Evolutionary conservation across 2,888 invertebrate species (phyloP).

Genomic region (Scaptomyza flava): DNA sequence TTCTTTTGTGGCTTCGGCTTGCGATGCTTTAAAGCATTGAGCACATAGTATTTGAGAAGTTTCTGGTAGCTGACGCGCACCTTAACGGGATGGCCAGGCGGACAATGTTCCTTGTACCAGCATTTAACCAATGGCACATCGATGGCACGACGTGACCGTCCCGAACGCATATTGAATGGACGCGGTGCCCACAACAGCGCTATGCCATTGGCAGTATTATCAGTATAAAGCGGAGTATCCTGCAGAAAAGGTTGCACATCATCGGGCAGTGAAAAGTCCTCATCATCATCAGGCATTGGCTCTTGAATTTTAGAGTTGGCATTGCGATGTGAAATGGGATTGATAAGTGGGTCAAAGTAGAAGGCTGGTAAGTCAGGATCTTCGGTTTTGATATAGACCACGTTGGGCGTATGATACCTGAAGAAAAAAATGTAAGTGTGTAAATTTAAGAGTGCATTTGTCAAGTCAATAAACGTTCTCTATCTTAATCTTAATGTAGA

Average conservation of each 20-base stretch:
- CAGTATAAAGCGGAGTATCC: constrained; percentile 98
- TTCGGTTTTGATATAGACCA: constrained; percentile 99
- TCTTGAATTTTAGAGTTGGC: constrained; percentile 91
- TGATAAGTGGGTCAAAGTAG: constrained; percentile 99
- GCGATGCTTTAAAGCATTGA: constrained; percentile 98
- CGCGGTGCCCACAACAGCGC: constrained; percentile 98
- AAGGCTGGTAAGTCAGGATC: constrained; percentile 99
- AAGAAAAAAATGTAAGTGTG: constrained; percentile 48
- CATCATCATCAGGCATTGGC: constrained; percentile 95
- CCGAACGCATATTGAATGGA: constrained; percentile 98
- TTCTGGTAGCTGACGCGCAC: constrained; percentile 99
- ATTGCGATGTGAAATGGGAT: constrained; percentile 98
- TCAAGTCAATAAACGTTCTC: background rate
- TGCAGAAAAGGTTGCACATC: constrained; percentile 96
- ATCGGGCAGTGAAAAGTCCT: constrained; percentile 96
- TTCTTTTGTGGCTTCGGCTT: constrained; percentile 99
- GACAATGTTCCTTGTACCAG: constrained; percentile 98
- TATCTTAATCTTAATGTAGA: background rate
- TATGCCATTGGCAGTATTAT: constrained; percentile 99
- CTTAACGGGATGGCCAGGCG: constrained; percentile 98
- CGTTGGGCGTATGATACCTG: constrained; percentile 99
- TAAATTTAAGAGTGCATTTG: background rate
- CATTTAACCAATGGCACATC: constrained; percentile 99
- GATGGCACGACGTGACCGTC: constrained; percentile 95
- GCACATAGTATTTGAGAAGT: constrained; percentile 97